Evolutionary conservation across 1,140 invertebrate genomes (phyloP).

Genomic region (Drosophila aff.): DNA sequence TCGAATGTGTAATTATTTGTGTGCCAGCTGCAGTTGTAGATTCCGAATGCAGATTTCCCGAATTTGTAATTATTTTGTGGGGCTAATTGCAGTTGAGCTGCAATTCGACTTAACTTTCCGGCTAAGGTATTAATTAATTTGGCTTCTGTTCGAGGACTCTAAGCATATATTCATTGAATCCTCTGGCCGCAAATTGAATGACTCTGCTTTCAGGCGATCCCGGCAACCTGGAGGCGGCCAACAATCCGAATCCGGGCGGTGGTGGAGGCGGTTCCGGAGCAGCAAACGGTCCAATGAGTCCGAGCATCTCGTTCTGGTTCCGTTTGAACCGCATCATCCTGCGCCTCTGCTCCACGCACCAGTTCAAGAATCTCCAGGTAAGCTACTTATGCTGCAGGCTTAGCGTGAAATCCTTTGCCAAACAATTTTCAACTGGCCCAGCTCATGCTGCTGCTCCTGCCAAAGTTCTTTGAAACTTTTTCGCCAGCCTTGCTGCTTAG

Average conservation of each 20-base stretch:
- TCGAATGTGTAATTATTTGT: slow-evolving; percentile 31
- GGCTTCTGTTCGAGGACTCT: background rate
- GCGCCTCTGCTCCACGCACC: slow-evolving; percentile 87
- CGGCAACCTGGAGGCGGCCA: slow-evolving; percentile 65
- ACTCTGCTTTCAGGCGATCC: slow-evolving; percentile 43
- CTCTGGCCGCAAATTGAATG: slow-evolving; percentile 25
- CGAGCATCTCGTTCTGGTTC: slow-evolving; percentile 84
- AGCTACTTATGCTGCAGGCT: slow-evolving; percentile 63
- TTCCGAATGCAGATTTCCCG: background rate
- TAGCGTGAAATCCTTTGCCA: slow-evolving; percentile 46
- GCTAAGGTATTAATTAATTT: slow-evolving; percentile 40
- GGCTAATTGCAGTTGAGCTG: slow-evolving; percentile 26
- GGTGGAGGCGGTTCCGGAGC: slow-evolving; percentile 44
- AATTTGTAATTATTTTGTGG: slow-evolving; percentile 5
- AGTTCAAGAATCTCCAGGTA: slow-evolving; percentile 90
- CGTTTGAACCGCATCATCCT: slow-evolving; percentile 82
- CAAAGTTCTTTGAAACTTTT: slow-evolving; percentile 33
- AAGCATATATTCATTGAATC: slow-evolving; percentile 10
- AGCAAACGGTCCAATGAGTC: slow-evolving; percentile 65
- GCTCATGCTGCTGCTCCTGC: background rate
- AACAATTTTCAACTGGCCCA: slow-evolving; percentile 37
- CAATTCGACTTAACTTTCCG: slow-evolving; percentile 7
- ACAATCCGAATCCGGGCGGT: slow-evolving; percentile 54
- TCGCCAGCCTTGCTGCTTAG: slow-evolving; percentile 34
- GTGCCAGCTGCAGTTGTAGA: background rate